These are phyloP conservation scores for Cirrhinus mrigala DNA, from an alignment of 2,797 vertebrate species.

Conservation along the genomic window DNA sequence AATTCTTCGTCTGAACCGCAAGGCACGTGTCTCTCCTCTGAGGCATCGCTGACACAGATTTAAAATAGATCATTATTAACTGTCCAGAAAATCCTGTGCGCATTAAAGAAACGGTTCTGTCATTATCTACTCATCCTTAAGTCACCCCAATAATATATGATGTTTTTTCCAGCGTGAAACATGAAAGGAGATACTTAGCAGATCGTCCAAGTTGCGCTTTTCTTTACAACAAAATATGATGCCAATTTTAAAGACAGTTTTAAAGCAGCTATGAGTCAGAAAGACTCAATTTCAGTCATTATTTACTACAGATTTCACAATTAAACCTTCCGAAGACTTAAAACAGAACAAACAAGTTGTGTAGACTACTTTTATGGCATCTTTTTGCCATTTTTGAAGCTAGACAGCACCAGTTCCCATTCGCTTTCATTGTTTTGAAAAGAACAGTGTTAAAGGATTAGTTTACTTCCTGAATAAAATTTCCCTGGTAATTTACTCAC, in stretches of 20 bases:
- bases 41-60: conserved; percentile 43
- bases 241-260: no score
- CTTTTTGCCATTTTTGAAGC: neutral
- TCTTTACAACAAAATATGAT: neutral
- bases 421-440: neutral
- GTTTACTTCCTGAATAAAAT: no score
- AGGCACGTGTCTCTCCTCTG: conserved; percentile 29
- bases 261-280: neutral
- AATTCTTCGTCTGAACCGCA: neutral
- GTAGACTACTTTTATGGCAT: neutral
- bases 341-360: neutral
- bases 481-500: no score
- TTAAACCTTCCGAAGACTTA: neutral
- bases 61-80: conserved; percentile 39
- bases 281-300: neutral
- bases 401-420: neutral
- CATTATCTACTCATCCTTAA: neutral
- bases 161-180: neutral
- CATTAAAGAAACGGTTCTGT: conserved; percentile 12
- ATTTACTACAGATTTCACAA: neutral
- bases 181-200: neutral
- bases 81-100: conserved; percentile 6
- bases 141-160: neutral
- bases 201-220: neutral
- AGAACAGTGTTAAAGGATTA: neutral